Conservation (phyloP, 2,113 vertebrate genomes). For the Myrmophylax atrothorax region DNA sequence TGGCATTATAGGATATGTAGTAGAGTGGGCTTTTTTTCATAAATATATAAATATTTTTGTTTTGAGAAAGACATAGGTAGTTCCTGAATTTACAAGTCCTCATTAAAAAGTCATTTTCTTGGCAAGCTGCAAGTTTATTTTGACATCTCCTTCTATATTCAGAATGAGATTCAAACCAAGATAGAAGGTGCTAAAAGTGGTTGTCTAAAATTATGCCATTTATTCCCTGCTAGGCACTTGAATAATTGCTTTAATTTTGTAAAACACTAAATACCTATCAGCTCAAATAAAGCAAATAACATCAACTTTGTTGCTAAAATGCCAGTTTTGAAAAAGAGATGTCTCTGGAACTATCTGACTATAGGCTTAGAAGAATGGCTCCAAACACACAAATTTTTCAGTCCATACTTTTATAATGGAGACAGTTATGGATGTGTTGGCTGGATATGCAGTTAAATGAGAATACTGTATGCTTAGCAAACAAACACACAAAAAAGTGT, state of each 20-base stretch:
- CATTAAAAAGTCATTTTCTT: not conserved
- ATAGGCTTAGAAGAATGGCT: not conserved
- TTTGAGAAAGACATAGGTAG: not conserved
- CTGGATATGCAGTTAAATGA: not conserved
- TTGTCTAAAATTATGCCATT: not conserved
- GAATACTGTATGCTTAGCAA: not conserved
- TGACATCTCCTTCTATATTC: not conserved
- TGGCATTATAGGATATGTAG: not conserved
- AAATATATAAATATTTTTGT: not conserved
- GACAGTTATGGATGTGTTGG: not conserved
- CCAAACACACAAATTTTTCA: not conserved
- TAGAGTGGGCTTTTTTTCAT: fast-evolving
- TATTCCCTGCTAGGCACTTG: not conserved
- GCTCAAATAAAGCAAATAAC: not conserved
- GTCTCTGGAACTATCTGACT: not conserved
- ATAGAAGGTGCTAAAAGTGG: not conserved
- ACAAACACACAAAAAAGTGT: not conserved
- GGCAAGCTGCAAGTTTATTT: not conserved
- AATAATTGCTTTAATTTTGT: conserved; percentile 24
- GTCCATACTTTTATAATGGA: not conserved
- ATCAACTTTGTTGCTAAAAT: not conserved
- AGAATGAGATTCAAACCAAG: not conserved
- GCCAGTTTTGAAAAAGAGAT: not conserved
- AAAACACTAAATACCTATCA: not conserved
- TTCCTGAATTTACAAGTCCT: not conserved